A percentile compares a stretch with the other conserved stretches of the same genome.
phyloP scores from a whole-genome alignment of 2,797 vertebrate species.

The Sebastes matsubarae region DNA sequence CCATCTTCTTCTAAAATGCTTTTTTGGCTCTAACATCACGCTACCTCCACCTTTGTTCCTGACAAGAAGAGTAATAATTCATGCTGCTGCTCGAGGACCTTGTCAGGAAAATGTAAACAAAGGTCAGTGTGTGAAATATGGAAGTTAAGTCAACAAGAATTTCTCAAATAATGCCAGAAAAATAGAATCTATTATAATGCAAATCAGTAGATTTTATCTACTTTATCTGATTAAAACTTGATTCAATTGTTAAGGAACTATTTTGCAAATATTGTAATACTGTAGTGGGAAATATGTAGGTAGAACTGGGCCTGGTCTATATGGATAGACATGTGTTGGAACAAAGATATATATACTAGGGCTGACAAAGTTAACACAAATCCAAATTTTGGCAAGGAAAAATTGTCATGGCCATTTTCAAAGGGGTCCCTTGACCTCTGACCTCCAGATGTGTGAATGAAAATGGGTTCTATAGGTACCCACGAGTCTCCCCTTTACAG shows the following conservation, averaged over 20 bases:
- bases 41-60: neutral
- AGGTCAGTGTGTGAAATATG: neutral
- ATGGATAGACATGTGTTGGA: too few relatives aligned
- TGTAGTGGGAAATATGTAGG: neutral
- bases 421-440: too few relatives aligned
- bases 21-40: rapidly evolving
- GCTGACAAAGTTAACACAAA: too few relatives aligned
- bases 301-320: neutral
- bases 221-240: neutral
- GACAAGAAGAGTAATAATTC: neutral
- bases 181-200: neutral
- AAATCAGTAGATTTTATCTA: neutral
- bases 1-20: neutral
- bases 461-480: too few relatives aligned
- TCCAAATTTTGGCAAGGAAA: too few relatives aligned
- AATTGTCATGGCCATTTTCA: too few relatives aligned
- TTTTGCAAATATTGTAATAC: neutral
- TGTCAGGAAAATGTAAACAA: neutral
- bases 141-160: neutral
- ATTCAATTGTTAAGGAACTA: neutral
- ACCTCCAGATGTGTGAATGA: too few relatives aligned
- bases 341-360: rapidly evolving
- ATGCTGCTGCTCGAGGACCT: neutral
- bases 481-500: too few relatives aligned
- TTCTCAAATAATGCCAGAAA: neutral